Evolutionary conservation across 2,113 vertebrate species (phyloP).

Genomic region (Sterrhoptilus dennistouni): DNA sequence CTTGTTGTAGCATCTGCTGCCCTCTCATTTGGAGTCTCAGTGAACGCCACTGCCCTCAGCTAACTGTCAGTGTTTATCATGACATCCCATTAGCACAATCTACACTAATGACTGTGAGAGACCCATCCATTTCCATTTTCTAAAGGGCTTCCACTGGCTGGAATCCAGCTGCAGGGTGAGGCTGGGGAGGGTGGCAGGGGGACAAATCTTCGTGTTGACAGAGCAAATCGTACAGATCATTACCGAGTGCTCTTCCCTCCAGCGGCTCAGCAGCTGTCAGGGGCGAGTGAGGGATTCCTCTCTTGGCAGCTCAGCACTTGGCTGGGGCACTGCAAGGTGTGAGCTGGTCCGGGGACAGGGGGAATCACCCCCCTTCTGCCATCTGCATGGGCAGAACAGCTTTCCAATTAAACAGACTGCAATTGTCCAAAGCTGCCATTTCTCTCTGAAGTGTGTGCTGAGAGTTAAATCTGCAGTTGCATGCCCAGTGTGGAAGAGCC

Average conservation of each 20-base stretch:
- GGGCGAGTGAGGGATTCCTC: background rate
- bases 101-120: conserved; percentile 44
- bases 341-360: background rate
- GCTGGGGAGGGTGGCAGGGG: background rate
- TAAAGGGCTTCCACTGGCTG: conserved; percentile 42
- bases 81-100: conserved; percentile 55
- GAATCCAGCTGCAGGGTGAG: background rate
- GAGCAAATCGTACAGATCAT: background rate
- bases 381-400: background rate
- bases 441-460: background rate
- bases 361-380: background rate
- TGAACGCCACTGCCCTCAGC: conserved; percentile 39
- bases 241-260: background rate
- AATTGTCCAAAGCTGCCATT: background rate
- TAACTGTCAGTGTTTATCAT: conserved; percentile 52
- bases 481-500: background rate
- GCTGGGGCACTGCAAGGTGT: background rate
- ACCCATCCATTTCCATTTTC: conserved; percentile 41
- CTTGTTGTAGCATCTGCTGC: conserved; percentile 37
- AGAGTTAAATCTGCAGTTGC: background rate
- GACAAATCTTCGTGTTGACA: background rate
- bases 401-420: background rate
- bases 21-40: conserved; percentile 30
- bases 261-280: background rate
- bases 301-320: background rate